phyloP scores from a whole-genome alignment of 2,888 invertebrate species.

The Protonemura montana region DNA sequence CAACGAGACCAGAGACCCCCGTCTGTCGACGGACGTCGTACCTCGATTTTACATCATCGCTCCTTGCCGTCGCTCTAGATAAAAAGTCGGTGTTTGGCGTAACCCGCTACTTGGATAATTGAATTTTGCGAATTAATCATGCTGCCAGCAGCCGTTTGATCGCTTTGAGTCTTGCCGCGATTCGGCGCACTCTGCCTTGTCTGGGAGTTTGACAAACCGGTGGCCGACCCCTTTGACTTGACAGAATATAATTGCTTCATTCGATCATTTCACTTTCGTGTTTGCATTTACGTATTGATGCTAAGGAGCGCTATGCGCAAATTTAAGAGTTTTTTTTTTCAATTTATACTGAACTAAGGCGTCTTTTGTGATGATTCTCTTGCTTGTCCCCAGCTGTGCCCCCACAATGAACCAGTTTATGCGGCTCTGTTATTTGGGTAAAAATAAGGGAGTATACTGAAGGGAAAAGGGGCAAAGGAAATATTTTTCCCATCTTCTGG shows the following conservation, averaged over 20 bases:
- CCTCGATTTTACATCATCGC: not conserved
- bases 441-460: not conserved
- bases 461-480: constrained; percentile 4
- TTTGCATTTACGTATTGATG: not conserved
- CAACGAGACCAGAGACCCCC: not conserved
- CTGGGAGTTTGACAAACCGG: too few species aligned
- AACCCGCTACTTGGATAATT: too few species aligned
- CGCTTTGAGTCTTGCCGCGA: too few species aligned
- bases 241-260: not conserved
- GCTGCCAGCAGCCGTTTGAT: too few species aligned
- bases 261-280: not conserved
- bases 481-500: not conserved
- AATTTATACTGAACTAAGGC: not conserved
- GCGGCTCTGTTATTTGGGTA: constrained; percentile 9
- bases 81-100: too few species aligned
- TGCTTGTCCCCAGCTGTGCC: not conserved
- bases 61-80: too few species aligned
- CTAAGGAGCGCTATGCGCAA: not conserved
- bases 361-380: not conserved
- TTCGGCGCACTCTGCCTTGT: too few species aligned
- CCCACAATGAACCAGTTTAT: constrained; percentile 21
- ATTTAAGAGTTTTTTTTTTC: not conserved
- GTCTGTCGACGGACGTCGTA: too few species aligned
- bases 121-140: too few species aligned
- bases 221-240: not conserved